Percentiles rank a stretch among this genome's conserved stretches.
Evolutionary conservation across 2,888 invertebrate genomes (phyloP).

Genomic region (Electrophaes corylata): DNA sequence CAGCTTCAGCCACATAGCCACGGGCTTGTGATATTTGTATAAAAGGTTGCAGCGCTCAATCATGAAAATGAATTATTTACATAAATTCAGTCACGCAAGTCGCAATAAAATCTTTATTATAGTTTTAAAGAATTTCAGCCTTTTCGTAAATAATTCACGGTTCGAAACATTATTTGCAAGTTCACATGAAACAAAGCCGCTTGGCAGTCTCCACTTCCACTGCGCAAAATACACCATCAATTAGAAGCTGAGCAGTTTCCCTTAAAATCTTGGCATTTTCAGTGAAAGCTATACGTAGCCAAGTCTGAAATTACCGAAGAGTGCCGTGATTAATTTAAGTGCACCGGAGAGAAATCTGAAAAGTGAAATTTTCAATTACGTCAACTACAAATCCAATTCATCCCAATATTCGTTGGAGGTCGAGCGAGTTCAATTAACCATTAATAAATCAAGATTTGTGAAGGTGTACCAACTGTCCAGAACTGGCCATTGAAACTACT

Average conservation of each 20-base stretch:
- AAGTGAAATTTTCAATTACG: conserved; percentile 46
- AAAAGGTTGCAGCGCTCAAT: conserved; percentile 30
- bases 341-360: conserved; percentile 39
- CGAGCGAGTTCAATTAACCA: conserved; percentile 50
- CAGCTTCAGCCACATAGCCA: conserved; percentile 12
- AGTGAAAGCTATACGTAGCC: conserved; percentile 30
- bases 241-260: conserved; percentile 23
- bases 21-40: conserved; percentile 19
- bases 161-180: conserved; percentile 16
- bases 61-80: conserved; percentile 24
- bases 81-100: conserved; percentile 32
- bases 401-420: conserved; percentile 43
- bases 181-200: conserved; percentile 17
- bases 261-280: conserved; percentile 28
- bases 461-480: conserved; percentile 33
- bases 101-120: conserved; percentile 5
- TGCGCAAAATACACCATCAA: conserved; percentile 25
- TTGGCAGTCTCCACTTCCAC: conserved; percentile 22
- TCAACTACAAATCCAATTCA: conserved; percentile 49
- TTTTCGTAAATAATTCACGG: conserved; percentile 5
- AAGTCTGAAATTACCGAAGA: conserved; percentile 35
- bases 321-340: conserved; percentile 38
- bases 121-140: conserved; percentile 1
- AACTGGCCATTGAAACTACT: conserved; percentile 38
- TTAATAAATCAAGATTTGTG: conserved; percentile 45